Percentiles rank a stretch among this genome's conserved stretches.
Evolutionary conservation across 2,888 invertebrate genomes (phyloP).

Genomic region (Tachina grossa): DNA sequence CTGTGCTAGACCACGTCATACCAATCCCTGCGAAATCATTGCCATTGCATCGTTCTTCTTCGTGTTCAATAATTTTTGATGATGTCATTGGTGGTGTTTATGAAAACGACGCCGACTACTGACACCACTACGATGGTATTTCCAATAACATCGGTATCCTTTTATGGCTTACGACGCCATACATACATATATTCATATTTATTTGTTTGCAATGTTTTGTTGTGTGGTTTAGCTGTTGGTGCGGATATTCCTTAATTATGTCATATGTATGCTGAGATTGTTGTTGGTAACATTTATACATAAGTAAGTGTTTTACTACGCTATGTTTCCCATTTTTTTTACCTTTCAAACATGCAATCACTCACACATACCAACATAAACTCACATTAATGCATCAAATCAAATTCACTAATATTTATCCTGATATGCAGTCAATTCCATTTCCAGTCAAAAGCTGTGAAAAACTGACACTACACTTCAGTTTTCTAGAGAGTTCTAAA

Average conservation of each 20-base stretch:
- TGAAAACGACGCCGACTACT: constrained; percentile 29
- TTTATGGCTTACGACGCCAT: constrained; percentile 48
- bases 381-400: neutral
- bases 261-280: constrained; percentile 43
- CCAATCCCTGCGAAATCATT: constrained; percentile 20
- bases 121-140: constrained; percentile 56
- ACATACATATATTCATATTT: neutral
- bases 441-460: constrained; percentile 44
- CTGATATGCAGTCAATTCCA: constrained; percentile 65
- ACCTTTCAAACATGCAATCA: neutral
- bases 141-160: constrained; percentile 69
- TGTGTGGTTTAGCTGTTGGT: constrained; percentile 30
- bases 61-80: constrained; percentile 57
- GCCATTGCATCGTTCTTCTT: constrained; percentile 48
- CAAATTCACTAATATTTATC: constrained; percentile 51
- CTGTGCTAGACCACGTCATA: constrained; percentile 17
- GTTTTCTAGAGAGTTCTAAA: constrained; percentile 12
- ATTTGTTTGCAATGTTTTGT: constrained; percentile 28
- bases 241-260: constrained; percentile 44
- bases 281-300: constrained; percentile 54
- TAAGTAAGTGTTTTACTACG: constrained; percentile 45
- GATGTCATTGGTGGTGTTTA: constrained; percentile 45
- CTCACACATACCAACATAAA: neutral
- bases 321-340: constrained; percentile 31
- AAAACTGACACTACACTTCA: constrained; percentile 58